phyloP scores from a whole-genome alignment of 2,888 invertebrate species.

The Drosophila birchii region DNA sequence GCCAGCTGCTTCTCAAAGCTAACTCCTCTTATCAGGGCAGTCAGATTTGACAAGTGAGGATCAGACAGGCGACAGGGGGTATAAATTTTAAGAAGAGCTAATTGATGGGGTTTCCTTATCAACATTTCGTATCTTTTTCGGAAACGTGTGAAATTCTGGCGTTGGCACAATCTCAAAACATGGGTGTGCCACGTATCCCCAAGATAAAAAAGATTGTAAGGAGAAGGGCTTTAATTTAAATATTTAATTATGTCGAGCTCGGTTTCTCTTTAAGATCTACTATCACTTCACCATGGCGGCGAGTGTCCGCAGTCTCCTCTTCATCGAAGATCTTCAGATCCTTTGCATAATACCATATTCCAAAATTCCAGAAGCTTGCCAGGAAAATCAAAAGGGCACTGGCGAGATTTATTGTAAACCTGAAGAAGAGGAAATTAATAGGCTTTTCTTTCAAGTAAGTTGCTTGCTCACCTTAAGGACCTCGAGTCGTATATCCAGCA shows the following conservation, averaged over 20 bases:
- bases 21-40: conserved; percentile 32
- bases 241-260: conserved; percentile 3
- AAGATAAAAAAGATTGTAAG: neutral
- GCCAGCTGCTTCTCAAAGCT: conserved; percentile 3
- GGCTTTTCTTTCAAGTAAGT: fast-evolving
- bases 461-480: conserved; percentile 83
- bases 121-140: conserved; percentile 5
- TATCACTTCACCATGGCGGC: neutral
- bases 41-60: conserved; percentile 33
- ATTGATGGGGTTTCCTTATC: conserved; percentile 35
- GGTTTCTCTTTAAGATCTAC: conserved; percentile 21
- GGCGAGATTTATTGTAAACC: conserved; percentile 87
- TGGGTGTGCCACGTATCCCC: conserved; percentile 5
- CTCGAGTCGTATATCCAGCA: conserved; percentile 90
- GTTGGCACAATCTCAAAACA: neutral
- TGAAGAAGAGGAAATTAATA: conserved; percentile 11
- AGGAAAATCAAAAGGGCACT: conserved; percentile 87
- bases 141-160: conserved; percentile 9
- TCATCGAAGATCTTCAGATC: conserved; percentile 88
- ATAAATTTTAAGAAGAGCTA: conserved; percentile 12
- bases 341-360: conserved; percentile 88
- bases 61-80: conserved; percentile 27
- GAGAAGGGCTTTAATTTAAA: neutral
- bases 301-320: conserved; percentile 3
- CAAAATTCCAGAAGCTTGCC: conserved; percentile 87